These are phyloP conservation scores for Anabas testudineus DNA, from an alignment of 2,797 vertebrate genomes.

Conservation along the genomic window DNA sequence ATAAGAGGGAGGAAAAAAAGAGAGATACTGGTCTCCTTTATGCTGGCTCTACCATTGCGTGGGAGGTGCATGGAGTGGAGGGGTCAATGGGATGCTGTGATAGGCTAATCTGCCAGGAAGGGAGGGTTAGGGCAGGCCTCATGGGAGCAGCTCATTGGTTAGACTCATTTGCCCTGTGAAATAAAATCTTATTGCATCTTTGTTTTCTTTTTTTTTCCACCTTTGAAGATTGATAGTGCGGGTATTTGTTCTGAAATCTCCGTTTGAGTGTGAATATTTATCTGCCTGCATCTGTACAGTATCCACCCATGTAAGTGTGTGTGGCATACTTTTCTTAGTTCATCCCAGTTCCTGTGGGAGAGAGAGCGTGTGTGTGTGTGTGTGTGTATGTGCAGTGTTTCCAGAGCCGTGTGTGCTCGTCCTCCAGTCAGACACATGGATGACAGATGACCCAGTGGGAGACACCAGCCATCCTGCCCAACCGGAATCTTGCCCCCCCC, in stretches of 20 bases:
- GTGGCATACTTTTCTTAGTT: constrained; percentile 67
- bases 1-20: constrained; percentile 48
- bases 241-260: constrained; percentile 65
- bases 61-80: constrained; percentile 75
- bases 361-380: constrained; percentile 51
- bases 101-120: constrained; percentile 81
- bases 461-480: constrained; percentile 80
- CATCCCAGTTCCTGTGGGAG: constrained; percentile 70
- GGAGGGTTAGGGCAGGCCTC: constrained; percentile 75
- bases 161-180: constrained; percentile 73
- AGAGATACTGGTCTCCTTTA: constrained; percentile 67
- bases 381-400: constrained; percentile 56
- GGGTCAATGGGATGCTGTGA: constrained; percentile 78
- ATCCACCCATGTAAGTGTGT: constrained; percentile 6
- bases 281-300: constrained; percentile 58
- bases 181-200: constrained; percentile 71
- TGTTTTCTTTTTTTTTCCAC: constrained; percentile 53
- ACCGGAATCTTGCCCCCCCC: constrained; percentile 66
- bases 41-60: constrained; percentile 76
- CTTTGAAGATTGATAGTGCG: constrained; percentile 73
- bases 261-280: constrained; percentile 68
- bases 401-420: constrained; percentile 68
- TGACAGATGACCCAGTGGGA: constrained; percentile 84
- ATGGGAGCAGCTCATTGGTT: constrained; percentile 77
- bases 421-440: constrained; percentile 80